Base-by-base conservation (phyloP, 2,113 vertebrate species). In the Peromyscus californicus region DNA sequence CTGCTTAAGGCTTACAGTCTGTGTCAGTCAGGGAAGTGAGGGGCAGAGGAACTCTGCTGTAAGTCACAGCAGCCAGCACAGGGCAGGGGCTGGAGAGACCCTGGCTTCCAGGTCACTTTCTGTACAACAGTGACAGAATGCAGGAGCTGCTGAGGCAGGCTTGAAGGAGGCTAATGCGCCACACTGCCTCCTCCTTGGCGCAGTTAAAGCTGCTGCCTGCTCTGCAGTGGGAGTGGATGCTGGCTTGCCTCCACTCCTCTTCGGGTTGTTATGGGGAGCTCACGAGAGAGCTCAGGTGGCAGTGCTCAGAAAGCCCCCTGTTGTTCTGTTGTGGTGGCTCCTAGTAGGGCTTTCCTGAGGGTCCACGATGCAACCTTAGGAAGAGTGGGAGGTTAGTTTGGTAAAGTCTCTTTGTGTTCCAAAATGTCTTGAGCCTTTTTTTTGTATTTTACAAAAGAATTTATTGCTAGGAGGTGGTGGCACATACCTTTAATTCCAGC, bases 161-260 rank as follows among this genome's bases (percentile, higher is more conserved):
- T 21, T n/a, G 45, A 3, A 4, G 5, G 39, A 48, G 0, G 4
- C 11, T 33, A 17, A 8, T 54, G 48, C 5, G 10, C 31, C 78
- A 80, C 51, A n/a, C 78, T 2, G 3, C 1, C 9, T 76, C 75
- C 22, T 29, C 13, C 5, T 11, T n/a, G 87, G 74, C 69, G 39
- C 8, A 8, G 45, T 22, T 42, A 42, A 63, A 84, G 82, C 24
- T 10, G 22, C 17, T 13, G 5, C 63, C 21, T 17, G 54, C 24
- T 39, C 16, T 65, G 48, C 5, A 0, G 33, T 16, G 45, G 24
- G 72, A 8, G n/a, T 2, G 10, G 21, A 4, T 0, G 0, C 13
- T 3, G 7, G 31, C 1, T 7, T 3, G 17, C 4, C 69, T 48
- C 39, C 67, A 1, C 8, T 2, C 29, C 11, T 51, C 16, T 45